Evolutionary conservation across 2,888 invertebrate species (phyloP).

Genomic region (Heliconius cydno): DNA sequence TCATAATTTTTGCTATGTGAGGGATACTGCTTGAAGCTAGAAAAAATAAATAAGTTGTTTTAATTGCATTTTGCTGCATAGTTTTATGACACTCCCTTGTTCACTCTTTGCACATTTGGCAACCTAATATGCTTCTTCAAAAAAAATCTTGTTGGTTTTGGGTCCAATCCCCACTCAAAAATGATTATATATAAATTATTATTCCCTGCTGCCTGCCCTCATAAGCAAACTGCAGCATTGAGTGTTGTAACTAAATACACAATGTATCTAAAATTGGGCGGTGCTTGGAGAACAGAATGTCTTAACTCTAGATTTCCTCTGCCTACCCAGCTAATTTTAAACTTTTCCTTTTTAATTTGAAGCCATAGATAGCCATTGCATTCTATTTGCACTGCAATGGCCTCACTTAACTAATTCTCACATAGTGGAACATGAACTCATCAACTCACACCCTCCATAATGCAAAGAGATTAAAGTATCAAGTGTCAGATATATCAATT

Average conservation of each 20-base stretch:
- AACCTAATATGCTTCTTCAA: background rate
- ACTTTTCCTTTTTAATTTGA: background rate
- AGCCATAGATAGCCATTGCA: background rate
- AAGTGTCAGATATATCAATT: background rate
- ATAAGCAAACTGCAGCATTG: background rate
- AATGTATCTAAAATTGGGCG: background rate
- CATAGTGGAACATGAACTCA: background rate
- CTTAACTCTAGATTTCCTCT: background rate
- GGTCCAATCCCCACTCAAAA: background rate
- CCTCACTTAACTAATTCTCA: background rate
- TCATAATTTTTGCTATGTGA: background rate
- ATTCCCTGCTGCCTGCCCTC: no score
- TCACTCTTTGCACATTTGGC: background rate
- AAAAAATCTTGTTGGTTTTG: no score
- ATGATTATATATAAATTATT: background rate
- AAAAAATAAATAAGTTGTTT: background rate
- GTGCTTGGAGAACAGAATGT: background rate
- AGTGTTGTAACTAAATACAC: background rate
- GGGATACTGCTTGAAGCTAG: no score
- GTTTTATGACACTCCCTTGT: background rate
- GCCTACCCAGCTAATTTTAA: background rate
- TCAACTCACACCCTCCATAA: background rate
- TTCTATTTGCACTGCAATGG: background rate
- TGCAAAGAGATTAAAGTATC: background rate
- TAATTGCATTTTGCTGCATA: background rate